Percentiles rank a stretch among this genome's conserved stretches.
phyloP scores from a whole-genome alignment of 2,797 vertebrate species.

The Pseudochromis fuscus region DNA sequence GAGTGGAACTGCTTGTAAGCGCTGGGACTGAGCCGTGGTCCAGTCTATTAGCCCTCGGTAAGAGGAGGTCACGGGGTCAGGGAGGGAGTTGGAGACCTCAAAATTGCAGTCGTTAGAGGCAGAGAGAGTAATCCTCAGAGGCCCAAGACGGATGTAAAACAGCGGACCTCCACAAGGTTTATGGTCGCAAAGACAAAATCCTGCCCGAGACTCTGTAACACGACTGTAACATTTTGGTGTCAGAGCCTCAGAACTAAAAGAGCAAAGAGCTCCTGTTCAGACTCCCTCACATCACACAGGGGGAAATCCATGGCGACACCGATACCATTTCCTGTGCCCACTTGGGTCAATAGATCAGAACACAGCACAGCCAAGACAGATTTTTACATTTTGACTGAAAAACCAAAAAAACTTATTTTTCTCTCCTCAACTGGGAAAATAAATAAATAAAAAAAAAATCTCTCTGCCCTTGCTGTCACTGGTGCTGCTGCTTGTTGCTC shows the following conservation, averaged over 20 bases:
- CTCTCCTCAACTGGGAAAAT: too few relatives aligned
- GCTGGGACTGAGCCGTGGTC: constrained; percentile 24
- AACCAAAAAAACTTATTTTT: constrained; percentile 23
- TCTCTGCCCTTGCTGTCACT: background rate
- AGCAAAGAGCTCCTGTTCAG: constrained; percentile 16
- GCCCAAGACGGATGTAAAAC: constrained; percentile 3
- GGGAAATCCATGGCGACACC: constrained; percentile 5
- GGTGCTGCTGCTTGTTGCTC: constrained; percentile 11
- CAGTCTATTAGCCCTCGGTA: constrained; percentile 49
- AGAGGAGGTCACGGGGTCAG: constrained; percentile 50
- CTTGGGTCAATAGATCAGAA: constrained; percentile 22
- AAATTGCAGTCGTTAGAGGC: background rate
- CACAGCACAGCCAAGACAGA: constrained; percentile 21
- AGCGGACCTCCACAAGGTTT: background rate
- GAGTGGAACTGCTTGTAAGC: constrained; percentile 28
- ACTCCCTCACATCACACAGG: background rate
- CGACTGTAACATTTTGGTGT: background rate
- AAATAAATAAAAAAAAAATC: too few relatives aligned
- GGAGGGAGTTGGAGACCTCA: constrained; percentile 8
- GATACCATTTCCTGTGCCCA: constrained; percentile 2
- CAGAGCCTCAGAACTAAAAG: background rate
- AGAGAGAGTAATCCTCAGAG: constrained; percentile 4
- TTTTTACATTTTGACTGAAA: constrained; percentile 35
- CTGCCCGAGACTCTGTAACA: constrained; percentile 12
- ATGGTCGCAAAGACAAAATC: background rate